phyloP scores from a whole-genome alignment of 2,113 vertebrate species.

The Anthoscopus minutus region DNA sequence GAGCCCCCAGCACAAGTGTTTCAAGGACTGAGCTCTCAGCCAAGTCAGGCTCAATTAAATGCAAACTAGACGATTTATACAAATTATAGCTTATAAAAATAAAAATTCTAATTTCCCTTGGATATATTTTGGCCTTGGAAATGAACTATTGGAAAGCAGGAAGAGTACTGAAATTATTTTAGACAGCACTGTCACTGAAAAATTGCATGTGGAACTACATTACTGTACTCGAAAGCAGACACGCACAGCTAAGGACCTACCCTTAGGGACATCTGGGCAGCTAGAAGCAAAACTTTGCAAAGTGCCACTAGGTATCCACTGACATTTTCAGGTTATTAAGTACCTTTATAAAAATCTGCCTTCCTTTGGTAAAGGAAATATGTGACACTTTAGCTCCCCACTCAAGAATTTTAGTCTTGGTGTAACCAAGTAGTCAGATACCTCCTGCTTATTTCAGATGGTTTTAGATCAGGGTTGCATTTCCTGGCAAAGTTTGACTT shows the following conservation, averaged over 20 bases:
- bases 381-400: background rate
- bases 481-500: background rate
- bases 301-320: background rate
- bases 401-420: background rate
- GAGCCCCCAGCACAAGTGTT: background rate
- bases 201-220: background rate
- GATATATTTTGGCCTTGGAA: background rate
- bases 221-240: background rate
- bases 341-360: background rate
- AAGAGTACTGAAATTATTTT: background rate
- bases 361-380: background rate
- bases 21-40: background rate
- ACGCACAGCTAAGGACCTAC: background rate
- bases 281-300: background rate
- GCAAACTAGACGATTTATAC: background rate
- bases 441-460: background rate
- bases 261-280: background rate
- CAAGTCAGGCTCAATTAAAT: background rate
- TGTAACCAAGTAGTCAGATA: background rate
- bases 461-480: background rate
- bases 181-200: background rate
- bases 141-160: background rate
- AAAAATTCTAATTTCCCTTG: background rate
- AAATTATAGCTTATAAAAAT: background rate
- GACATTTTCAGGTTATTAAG: background rate